Base-by-base conservation (phyloP, 2,113 vertebrate species). In the Lanius collurio region DNA sequence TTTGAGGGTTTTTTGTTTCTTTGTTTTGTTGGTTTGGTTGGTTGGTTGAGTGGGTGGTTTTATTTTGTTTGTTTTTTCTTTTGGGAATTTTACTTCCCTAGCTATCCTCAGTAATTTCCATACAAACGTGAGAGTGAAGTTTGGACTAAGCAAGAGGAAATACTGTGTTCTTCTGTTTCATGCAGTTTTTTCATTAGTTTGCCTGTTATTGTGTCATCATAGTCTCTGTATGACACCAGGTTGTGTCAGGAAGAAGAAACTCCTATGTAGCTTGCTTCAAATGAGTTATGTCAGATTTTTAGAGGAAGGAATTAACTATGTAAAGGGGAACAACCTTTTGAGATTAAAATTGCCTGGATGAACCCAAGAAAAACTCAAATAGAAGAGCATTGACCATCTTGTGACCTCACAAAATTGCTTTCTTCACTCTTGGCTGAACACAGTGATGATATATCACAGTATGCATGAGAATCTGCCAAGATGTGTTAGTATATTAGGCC, bases 391-490 rank as follows among this genome's bases (percentile, higher is more conserved):
- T 96, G 94, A 94, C 94, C 91, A 96, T 87, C 83, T 64, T 89
- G 30, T 4, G 91, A 96, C 96, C 95, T 97, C 94, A 95, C 80
- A 94, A 94, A 96, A 97, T 96, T 93, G 94, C 80, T 93, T 95
- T 73, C 41, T 96, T 96, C 94, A 93, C 95, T 94, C 83, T 93
- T 94, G 93, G 93, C 89, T 96, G 94, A 92, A n/a, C 94, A 91
- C 69, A 68, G 76, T 87, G 86, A 96, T 92, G 86, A 93, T 92
- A 60, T 87, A 94, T 93, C 91, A 84, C 52, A 78, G 52, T 70
- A 41, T 83, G 80, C 91, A 95, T 59, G 69, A 95, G 83, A 94
- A 87, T 93, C 83, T 93, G 69, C 83, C 1, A 0, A 1, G 35
- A 83, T 80, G 62, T 94, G 83, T 93, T 89, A 83, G 76, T 60